Conservation (phyloP, 2,888 invertebrate species). For the Ochropleura plecta region DNA sequence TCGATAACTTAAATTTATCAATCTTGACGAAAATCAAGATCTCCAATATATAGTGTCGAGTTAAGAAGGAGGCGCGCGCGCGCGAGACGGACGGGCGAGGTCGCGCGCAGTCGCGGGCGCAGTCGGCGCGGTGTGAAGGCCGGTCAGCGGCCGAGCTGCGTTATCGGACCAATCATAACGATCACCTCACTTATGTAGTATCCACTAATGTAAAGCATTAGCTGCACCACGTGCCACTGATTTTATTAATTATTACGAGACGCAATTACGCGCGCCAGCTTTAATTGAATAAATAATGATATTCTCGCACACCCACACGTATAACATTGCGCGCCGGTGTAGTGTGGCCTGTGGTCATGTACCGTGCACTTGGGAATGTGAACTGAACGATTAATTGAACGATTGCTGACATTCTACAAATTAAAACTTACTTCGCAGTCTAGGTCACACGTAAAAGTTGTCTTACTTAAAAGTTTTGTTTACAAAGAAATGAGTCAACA, state of each 20-base stretch:
- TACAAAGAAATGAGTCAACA: slow-evolving; percentile 34
- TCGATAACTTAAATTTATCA: neutral
- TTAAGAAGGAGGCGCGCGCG: slow-evolving; percentile 68
- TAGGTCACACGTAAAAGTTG: slow-evolving; percentile 64
- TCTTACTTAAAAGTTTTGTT: slow-evolving; percentile 27
- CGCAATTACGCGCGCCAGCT: slow-evolving; percentile 68
- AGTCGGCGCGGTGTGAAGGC: slow-evolving; percentile 84
- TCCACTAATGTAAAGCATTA: slow-evolving; percentile 77
- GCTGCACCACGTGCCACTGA: slow-evolving; percentile 81
- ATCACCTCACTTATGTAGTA: slow-evolving; percentile 74
- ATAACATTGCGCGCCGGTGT: slow-evolving; percentile 21
- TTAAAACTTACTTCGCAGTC: slow-evolving; percentile 61
- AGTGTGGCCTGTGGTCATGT: slow-evolving; percentile 37
- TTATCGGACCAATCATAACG: slow-evolving; percentile 86
- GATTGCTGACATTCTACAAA: slow-evolving; percentile 69
- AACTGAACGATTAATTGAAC: slow-evolving; percentile 51
- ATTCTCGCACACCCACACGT: slow-evolving; percentile 57
- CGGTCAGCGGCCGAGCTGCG: slow-evolving; percentile 88
- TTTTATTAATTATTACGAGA: slow-evolving; percentile 71
- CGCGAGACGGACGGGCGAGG: slow-evolving; percentile 80
- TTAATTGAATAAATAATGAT: slow-evolving; percentile 62
- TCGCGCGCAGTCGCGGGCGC: slow-evolving; percentile 75
- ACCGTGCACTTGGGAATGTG: slow-evolving; percentile 48
- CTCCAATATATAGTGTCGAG: slow-evolving; percentile 59
- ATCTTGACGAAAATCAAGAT: slow-evolving; percentile 32